Percentiles rank a stretch among this genome's conserved stretches.
Conservation (phyloP, 2,797 vertebrate species). For the Xenopus petersii region DNA sequence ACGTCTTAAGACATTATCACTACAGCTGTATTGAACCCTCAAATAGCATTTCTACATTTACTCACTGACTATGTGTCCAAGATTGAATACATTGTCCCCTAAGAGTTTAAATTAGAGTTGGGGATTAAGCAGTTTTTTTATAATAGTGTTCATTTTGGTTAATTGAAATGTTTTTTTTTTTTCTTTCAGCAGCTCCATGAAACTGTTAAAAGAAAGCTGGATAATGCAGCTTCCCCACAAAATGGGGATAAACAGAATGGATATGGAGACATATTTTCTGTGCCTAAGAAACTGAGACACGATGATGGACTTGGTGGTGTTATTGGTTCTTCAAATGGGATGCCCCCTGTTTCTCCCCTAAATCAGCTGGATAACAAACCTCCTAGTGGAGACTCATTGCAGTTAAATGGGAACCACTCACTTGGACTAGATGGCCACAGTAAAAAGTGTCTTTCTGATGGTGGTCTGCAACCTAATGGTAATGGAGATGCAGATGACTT, state of each 20-base stretch:
- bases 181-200: slow-evolving; percentile 82
- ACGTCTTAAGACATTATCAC: no score
- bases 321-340: slow-evolving; percentile 74
- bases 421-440: slow-evolving; percentile 63
- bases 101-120: no score
- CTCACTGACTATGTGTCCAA: no score
- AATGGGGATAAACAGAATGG: slow-evolving; percentile 86
- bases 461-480: slow-evolving; percentile 65
- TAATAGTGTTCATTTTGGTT: no score
- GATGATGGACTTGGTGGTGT: slow-evolving; percentile 69
- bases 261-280: slow-evolving; percentile 79
- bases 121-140: no score
- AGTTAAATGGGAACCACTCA: slow-evolving; percentile 72
- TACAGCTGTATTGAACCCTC: no score
- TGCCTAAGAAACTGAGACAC: slow-evolving; percentile 82
- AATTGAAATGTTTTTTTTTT: slow-evolving; percentile 9
- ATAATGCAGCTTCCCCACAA: slow-evolving; percentile 79
- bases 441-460: slow-evolving; percentile 66
- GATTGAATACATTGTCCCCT: no score
- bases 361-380: slow-evolving; percentile 83
- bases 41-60: no score
- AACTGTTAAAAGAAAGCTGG: slow-evolving; percentile 89
- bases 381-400: slow-evolving; percentile 65
- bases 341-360: slow-evolving; percentile 70
- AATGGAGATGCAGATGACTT: slow-evolving; percentile 68